Conservation (phyloP, 2,113 vertebrate genomes). For the Mixornis gularis region DNA sequence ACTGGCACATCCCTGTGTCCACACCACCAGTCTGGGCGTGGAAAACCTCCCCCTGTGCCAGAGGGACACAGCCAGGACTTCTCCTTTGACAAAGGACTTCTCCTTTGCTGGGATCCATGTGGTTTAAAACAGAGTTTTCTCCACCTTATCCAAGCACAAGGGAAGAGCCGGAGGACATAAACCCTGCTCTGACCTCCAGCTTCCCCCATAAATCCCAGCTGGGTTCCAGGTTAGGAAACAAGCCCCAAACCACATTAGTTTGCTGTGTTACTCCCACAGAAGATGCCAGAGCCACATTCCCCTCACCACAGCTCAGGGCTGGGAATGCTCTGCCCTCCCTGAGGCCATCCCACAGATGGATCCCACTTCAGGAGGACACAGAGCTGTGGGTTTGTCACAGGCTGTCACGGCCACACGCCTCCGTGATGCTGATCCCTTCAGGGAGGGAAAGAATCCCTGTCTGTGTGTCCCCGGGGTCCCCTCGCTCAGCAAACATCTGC, state of each 20-base stretch:
- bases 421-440: neutral
- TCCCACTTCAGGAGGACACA: fast-evolving
- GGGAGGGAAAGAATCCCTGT: neutral
- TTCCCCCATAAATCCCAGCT: neutral
- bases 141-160: neutral
- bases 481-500: neutral
- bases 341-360: neutral
- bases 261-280: neutral
- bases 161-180: neutral
- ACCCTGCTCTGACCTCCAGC: neutral
- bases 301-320: fast-evolving
- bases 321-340: neutral
- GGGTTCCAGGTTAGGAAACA: neutral
- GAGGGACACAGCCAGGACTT: neutral
- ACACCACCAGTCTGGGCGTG: fast-evolving
- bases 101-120: fast-evolving
- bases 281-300: neutral
- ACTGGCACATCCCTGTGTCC: fast-evolving
- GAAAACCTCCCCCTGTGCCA: neutral
- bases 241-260: fast-evolving
- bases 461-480: neutral
- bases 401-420: neutral
- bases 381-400: neutral
- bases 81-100: too few species aligned
- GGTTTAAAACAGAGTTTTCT: neutral